Evolutionary conservation across 1,140 invertebrate genomes (phyloP).

Genomic region (Aphidius gifuensis): DNA sequence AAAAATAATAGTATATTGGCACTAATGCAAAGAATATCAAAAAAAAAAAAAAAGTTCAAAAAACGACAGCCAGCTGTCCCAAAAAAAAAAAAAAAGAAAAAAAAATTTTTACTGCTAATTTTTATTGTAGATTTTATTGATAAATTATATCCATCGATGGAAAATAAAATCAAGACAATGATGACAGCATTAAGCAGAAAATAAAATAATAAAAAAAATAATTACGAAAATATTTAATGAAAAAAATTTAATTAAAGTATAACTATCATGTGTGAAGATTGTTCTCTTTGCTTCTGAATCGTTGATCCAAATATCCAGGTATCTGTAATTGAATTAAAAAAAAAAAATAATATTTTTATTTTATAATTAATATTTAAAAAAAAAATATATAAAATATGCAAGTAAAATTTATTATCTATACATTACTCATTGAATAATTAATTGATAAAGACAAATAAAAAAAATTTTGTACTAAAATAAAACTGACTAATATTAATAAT

Average conservation of each 20-base stretch:
- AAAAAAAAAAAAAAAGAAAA: conserved; percentile 2
- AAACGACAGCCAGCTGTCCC: conserved; percentile 18
- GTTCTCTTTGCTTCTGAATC: conserved; percentile 45
- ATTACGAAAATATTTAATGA: conserved; percentile 11
- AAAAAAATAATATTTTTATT: conserved; percentile 25
- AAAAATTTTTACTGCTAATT: conserved; percentile 8
- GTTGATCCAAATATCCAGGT: conserved; percentile 51
- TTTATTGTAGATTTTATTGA: not conserved
- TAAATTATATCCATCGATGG: not conserved
- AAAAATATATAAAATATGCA: conserved; percentile 14
- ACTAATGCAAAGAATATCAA: conserved; percentile 15
- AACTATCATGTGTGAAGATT: conserved; percentile 49
- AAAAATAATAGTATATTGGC: conserved; percentile 15
- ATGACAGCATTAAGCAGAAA: not conserved
- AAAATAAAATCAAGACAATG: not conserved
- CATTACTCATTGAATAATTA: no score
- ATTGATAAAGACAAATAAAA: conserved; percentile 21
- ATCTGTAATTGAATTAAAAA: conserved; percentile 50
- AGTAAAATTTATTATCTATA: conserved; percentile 4
- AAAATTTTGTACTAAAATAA: conserved; percentile 22
- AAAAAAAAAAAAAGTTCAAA: not conserved
- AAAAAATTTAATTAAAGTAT: conserved; percentile 22
- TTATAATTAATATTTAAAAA: conserved; percentile 17
- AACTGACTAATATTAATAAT: conserved; percentile 12
- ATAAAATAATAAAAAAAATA: not conserved